Conservation (phyloP, 2,113 vertebrate genomes). For the Aplodontia rufa region DNA sequence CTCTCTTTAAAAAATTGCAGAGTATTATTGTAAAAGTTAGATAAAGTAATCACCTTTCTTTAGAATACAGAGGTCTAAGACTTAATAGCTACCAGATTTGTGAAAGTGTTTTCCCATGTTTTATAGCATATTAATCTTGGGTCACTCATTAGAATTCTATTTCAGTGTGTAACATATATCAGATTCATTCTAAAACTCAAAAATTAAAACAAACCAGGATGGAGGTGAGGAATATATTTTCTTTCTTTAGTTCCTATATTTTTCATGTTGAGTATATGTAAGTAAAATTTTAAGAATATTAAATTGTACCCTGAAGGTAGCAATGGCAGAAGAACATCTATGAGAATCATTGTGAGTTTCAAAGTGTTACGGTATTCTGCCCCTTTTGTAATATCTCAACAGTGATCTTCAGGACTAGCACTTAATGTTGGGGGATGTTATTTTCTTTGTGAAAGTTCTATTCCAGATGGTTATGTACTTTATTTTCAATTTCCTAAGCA, state of each 20-base stretch:
- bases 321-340: background rate
- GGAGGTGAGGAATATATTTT: background rate
- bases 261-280: background rate
- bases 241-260: background rate
- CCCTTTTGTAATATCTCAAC: background rate
- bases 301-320: background rate
- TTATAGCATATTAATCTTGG: background rate
- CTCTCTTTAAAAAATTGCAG: too few species aligned
- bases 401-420: background rate
- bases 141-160: background rate
- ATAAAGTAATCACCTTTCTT: background rate
- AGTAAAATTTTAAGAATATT: background rate
- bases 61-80: background rate
- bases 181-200: background rate
- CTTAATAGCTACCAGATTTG: background rate
- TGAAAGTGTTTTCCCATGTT: background rate
- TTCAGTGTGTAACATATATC: background rate
- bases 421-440: background rate
- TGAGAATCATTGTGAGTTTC: background rate
- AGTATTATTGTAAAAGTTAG: background rate
- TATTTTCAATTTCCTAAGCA: background rate
- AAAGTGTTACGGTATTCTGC: background rate
- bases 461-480: background rate
- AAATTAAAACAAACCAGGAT: background rate
- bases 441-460: background rate